Conservation (phyloP, 2,797 vertebrate species). For the Philypnodon macrostomus region DNA sequence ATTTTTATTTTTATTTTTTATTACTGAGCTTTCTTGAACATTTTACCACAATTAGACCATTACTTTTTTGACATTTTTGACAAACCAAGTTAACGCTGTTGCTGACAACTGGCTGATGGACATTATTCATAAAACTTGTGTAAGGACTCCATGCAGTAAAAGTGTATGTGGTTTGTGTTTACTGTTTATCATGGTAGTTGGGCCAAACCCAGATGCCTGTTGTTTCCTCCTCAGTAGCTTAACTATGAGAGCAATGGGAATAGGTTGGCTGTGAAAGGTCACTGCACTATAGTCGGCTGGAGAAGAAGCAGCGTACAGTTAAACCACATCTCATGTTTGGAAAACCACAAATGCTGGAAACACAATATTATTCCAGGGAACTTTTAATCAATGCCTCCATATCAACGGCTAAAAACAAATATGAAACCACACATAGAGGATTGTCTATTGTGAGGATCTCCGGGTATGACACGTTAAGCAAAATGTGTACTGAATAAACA, state of each 20-base stretch:
- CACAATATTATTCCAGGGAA: conserved; percentile 10
- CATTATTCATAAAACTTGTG: too few relatives aligned
- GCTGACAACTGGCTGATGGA: too few relatives aligned
- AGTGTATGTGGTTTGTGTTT: conserved; percentile 22
- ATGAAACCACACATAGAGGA: neutral
- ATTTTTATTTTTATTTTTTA: too few relatives aligned
- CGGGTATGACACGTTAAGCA: neutral
- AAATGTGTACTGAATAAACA: conserved; percentile 1
- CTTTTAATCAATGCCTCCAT: neutral
- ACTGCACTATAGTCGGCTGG: conserved; percentile 34
- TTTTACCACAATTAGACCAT: too few relatives aligned
- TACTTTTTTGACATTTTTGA: too few relatives aligned
- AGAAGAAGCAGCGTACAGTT: conserved; percentile 31
- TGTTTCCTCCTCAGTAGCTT: conserved; percentile 42
- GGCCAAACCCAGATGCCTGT: conserved; percentile 17
- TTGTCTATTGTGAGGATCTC: conserved; percentile 5
- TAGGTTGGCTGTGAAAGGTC: conserved; percentile 51
- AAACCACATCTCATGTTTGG: conserved; percentile 29
- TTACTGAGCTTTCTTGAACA: too few relatives aligned
- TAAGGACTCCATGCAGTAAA: too few relatives aligned
- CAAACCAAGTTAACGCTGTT: too few relatives aligned
- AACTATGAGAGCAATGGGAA: conserved; percentile 46
- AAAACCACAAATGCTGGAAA: conserved; percentile 25
- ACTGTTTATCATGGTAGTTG: conserved; percentile 14
- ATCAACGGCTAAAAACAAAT: neutral